phyloP scores from a whole-genome alignment of 1,140 invertebrate species.

The Bombus pyrosoma region DNA sequence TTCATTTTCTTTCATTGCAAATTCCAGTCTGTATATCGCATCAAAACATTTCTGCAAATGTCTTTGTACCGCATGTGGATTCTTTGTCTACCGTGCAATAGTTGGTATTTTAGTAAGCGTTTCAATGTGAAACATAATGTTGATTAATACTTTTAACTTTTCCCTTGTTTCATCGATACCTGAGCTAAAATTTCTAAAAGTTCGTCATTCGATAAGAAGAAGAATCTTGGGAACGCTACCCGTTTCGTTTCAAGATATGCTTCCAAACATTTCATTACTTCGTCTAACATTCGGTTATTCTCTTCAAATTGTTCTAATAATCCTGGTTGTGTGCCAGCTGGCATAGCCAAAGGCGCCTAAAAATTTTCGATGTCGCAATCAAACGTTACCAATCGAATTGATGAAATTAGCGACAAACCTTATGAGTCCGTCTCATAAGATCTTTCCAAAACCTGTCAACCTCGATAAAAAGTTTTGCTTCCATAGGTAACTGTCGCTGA shows the following conservation, averaged over 20 bases:
- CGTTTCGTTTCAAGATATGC: slow-evolving; percentile 94
- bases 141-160: neutral
- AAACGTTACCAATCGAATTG: neutral
- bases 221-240: slow-evolving; percentile 95
- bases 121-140: neutral
- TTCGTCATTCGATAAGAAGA: slow-evolving; percentile 97
- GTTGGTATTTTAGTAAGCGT: neutral
- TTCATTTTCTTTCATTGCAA: slow-evolving; percentile 79
- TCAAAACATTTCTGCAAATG: slow-evolving; percentile 96
- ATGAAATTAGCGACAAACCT: slow-evolving; percentile 79
- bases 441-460: slow-evolving; percentile 95
- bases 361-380: neutral
- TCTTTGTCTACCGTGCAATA: slow-evolving; percentile 84
- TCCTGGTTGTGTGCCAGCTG: slow-evolving; percentile 85
- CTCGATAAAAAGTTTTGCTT: slow-evolving; percentile 91
- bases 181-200: slow-evolving; percentile 95
- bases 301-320: slow-evolving; percentile 88
- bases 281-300: slow-evolving; percentile 90
- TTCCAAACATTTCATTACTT: slow-evolving; percentile 91
- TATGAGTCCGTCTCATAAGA: slow-evolving; percentile 88
- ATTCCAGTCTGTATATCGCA: slow-evolving; percentile 90
- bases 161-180: slow-evolving; percentile 73
- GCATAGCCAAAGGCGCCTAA: slow-evolving; percentile 88
- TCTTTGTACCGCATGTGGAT: slow-evolving; percentile 93
- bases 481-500: slow-evolving; percentile 92